Conservation (phyloP, 2,113 vertebrate species). For the Rhea pennata region DNA sequence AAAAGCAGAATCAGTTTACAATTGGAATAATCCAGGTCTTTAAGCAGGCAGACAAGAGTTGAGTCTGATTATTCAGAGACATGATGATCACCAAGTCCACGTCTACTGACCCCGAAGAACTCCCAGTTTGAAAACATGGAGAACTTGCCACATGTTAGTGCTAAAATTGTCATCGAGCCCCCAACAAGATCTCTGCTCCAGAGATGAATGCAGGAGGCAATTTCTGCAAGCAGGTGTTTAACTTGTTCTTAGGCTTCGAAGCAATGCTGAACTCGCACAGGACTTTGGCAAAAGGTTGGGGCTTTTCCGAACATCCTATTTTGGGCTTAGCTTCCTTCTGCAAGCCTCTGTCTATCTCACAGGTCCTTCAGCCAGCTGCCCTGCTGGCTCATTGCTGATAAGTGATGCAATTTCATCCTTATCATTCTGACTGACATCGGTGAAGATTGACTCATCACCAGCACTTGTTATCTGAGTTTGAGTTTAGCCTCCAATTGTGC, state of each 20-base stretch:
- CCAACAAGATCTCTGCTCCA: neutral
- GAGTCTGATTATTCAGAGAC: neutral
- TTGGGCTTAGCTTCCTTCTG: neutral
- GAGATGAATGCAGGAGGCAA: neutral
- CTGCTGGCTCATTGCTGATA: neutral
- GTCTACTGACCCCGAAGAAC: neutral
- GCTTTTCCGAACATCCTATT: neutral
- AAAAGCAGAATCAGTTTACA: constrained; percentile 1
- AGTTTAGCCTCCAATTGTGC: neutral
- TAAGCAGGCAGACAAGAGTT: constrained; percentile 19
- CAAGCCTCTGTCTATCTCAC: neutral
- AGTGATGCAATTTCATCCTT: neutral
- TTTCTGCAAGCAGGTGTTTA: neutral
- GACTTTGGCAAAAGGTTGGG: neutral
- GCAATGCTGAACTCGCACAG: neutral
- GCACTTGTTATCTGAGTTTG: neutral
- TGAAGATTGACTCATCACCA: neutral
- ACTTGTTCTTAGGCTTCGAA: neutral
- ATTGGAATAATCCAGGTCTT: constrained; percentile 13
- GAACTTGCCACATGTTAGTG: neutral
- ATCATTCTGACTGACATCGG: constrained; percentile 3
- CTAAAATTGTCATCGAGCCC: neutral
- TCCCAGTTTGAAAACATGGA: neutral
- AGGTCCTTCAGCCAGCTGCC: constrained; percentile 1
- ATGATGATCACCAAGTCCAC: neutral